A percentile compares a stretch with the other conserved stretches of the same genome.
Evolutionary conservation across 2,888 invertebrate species (phyloP).

Genomic region (Dolomedes plantarius): DNA sequence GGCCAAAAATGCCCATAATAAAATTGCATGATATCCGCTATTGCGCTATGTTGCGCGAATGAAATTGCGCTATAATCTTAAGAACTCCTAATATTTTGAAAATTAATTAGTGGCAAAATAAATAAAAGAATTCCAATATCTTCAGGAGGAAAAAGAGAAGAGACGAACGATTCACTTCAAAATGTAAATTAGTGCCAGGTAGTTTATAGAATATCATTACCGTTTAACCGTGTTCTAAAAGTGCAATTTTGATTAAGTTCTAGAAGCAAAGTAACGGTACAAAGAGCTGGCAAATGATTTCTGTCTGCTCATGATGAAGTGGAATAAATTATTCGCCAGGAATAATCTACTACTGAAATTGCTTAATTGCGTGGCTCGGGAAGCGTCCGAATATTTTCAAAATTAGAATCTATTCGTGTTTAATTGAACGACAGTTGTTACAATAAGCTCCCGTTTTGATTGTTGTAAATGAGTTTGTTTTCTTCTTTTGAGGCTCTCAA

Average conservation of each 20-base stretch:
- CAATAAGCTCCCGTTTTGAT: conserved; percentile 11
- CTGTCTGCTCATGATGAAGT: not conserved
- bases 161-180: not conserved
- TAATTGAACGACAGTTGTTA: conserved; percentile 14
- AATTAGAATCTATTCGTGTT: not conserved
- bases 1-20: no score
- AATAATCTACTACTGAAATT: conserved; percentile 4
- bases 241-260: conserved; percentile 12
- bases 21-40: no score
- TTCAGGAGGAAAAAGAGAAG: not conserved
- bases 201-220: conserved; percentile 14
- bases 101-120: not conserved
- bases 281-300: not conserved
- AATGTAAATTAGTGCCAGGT: not conserved
- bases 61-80: not conserved
- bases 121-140: conserved; percentile 13
- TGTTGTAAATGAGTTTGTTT: conserved; percentile 1
- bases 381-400: conserved; percentile 13
- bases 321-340: not conserved
- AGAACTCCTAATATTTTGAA: not conserved
- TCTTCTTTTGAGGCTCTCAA: not conserved
- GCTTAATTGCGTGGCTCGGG: conserved; percentile 10
- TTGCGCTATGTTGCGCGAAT: no score
- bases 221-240: not conserved
- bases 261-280: not conserved